Evolutionary conservation across 2,888 invertebrate species (phyloP), one percentile per base, ranked within the genome.

Genomic region (Lasius fuliginosus): DNA sequence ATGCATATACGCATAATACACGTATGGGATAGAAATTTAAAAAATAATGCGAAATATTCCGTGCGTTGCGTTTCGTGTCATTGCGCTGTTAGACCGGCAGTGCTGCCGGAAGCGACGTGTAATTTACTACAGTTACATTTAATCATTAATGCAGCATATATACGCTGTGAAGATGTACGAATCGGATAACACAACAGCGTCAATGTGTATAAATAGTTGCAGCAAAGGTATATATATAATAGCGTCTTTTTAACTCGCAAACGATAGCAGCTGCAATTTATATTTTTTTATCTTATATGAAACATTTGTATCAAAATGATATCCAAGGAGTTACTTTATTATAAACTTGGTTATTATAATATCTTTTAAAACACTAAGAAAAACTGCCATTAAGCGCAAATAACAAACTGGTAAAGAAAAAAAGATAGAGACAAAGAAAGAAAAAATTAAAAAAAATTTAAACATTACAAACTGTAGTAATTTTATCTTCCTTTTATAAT

Each of bases 101-200:
- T 40, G 42, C 67, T 62, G 76, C 82, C 88, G 89, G 89, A 89
- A 89, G 89, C 73, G 53, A 81, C 85, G 65, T 76, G 87, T 85
- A 85, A 89, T 89, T 89, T 83, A 86, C 85, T 65, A 69, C 77
- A 85, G 88, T 89, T 84, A 87, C 85, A 84, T 89, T 89, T 89
- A 89, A 88, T 87, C 86, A 87, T 89, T 87, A 86, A 87, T 88
- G 87, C 77, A 46, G 27, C 83, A 67, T 87, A 83, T 87, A 83
- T 85, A 15, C 79, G 79, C 82, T 73, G 53, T 53, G 82, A 77
- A 88, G 89, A 89, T 89, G 83, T 53, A 81, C 83, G 77, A 49
- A 46, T 30, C 64, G 56, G 87, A 89, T 88, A 88, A 64, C 73
- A 74, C 60, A 62, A 15, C 46, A 46, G 76, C 81, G 69, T 65